A percentile compares a stretch with the other conserved stretches of the same genome.
Conservation (phyloP, 2,113 vertebrate genomes). For the Ptyas mucosa region DNA sequence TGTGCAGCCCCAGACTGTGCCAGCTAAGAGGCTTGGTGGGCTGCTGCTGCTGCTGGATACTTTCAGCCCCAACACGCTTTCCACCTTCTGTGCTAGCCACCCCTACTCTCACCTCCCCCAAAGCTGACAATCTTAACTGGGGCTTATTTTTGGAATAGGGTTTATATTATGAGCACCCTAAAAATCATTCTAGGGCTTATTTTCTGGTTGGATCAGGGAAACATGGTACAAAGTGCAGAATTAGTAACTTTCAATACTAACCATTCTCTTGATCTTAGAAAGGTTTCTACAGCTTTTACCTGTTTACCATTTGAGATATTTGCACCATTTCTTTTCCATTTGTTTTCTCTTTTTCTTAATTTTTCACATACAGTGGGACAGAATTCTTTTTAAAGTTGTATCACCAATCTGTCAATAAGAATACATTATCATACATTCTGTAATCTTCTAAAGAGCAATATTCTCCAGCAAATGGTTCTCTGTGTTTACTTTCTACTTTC, state of each 20-base stretch:
- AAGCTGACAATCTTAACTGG: too few species aligned
- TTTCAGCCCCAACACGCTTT: rapidly evolving
- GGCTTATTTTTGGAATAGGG: too few species aligned
- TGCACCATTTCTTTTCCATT: slow-evolving; percentile 24
- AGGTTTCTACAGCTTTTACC: slow-evolving; percentile 23
- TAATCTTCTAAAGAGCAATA: not conserved
- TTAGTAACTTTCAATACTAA: slow-evolving; percentile 11
- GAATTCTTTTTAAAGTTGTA: slow-evolving; percentile 14
- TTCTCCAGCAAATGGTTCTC: not conserved
- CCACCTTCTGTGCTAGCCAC: too few species aligned
- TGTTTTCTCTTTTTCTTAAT: slow-evolving; percentile 29
- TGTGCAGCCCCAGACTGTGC: too few species aligned
- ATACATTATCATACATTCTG: slow-evolving; percentile 14
- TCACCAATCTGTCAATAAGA: not conserved
- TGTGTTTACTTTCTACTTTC: not conserved
- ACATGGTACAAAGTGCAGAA: not conserved
- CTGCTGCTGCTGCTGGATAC: too few species aligned
- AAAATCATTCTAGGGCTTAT: too few species aligned
- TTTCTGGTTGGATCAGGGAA: too few species aligned
- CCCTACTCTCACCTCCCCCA: too few species aligned
- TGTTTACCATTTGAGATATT: slow-evolving; percentile 29
- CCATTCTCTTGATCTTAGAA: slow-evolving; percentile 20
- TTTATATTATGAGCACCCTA: too few species aligned
- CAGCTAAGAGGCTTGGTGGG: too few species aligned
- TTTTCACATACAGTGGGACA: slow-evolving; percentile 9